Evolutionary conservation across 2,888 invertebrate genomes (phyloP).

Genomic region (Cataglyphis albicans): DNA sequence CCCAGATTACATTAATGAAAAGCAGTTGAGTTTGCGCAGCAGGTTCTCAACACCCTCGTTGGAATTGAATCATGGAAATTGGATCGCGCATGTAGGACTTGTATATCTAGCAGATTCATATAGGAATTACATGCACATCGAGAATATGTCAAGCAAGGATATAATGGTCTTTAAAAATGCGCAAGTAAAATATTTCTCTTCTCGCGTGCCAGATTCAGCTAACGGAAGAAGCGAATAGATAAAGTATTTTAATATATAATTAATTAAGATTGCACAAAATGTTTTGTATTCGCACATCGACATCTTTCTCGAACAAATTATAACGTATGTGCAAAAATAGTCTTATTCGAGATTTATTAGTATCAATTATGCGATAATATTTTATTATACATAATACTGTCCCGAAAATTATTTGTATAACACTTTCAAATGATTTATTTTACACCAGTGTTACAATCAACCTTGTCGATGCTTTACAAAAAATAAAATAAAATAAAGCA

Average conservation of each 20-base stretch:
- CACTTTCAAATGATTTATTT: background rate
- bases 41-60: conserved; percentile 9
- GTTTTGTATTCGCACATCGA: background rate
- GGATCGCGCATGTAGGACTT: conserved; percentile 15
- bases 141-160: background rate
- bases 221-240: background rate
- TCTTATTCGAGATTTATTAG: background rate
- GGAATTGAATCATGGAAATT: conserved; percentile 44
- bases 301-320: background rate
- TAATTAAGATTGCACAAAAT: background rate
- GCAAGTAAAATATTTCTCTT: background rate
- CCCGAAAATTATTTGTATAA: background rate
- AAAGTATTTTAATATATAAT: background rate
- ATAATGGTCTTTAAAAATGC: background rate
- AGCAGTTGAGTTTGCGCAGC: background rate
- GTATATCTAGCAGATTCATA: background rate
- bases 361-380: background rate
- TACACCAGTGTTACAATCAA: background rate
- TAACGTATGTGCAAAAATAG: background rate
- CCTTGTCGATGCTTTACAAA: background rate
- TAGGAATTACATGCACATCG: background rate
- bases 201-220: background rate
- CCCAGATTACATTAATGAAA: conserved; percentile 27
- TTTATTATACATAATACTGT: background rate
- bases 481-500: background rate